Base-by-base conservation (phyloP, 2,888 invertebrate species). In the Scaptodrosophila latifasciaeformis region DNA sequence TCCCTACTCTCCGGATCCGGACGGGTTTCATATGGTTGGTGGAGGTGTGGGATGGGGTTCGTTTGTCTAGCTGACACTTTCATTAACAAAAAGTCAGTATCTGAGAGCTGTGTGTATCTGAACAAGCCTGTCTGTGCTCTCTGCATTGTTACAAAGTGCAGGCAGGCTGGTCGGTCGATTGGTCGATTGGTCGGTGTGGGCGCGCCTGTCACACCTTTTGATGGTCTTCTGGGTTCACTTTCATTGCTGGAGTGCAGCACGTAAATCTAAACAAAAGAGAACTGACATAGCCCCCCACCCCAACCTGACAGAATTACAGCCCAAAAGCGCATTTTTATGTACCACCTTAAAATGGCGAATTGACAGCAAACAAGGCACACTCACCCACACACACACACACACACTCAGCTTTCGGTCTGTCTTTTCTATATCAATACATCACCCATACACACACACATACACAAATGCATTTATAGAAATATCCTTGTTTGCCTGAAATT, bases 61-160 rank as follows among this genome's bases (percentile, higher is more conserved):
- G 75, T 74, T 80, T 81, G 72, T 70, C 78, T 78, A 78, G 78
- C 74, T 80, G 77, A 80, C 81, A 82, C 81, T 80, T 77, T 80
- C 82, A 80, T 82, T 82, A 77, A 70, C 78, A 80, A 77, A 76
- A 81, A 78, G 68, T 78, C 72, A 65, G 61, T 49, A 15, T 19
- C 39, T 29, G 44, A n/a, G 18, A 2, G 15, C 29, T 2, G 24
- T 21, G 19, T 18, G 39, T 17, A 35, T 31, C 24, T 31, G 44
- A 2, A 12, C 37, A 37, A 17, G 18, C 29, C 43, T 30, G 27
- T 35, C 29, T 48, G 45, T 51, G 61, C 40, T 66, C n/a, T 66
- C 67, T 66, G 75, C 76, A 81, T 79, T 75, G 81, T 75, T 60
- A 59, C 69, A 67, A 70, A 74, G 76, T 75, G 71, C 69, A 76